Base-by-base conservation (phyloP, 2,888 invertebrate genomes). In the Hylaea fasciaria region DNA sequence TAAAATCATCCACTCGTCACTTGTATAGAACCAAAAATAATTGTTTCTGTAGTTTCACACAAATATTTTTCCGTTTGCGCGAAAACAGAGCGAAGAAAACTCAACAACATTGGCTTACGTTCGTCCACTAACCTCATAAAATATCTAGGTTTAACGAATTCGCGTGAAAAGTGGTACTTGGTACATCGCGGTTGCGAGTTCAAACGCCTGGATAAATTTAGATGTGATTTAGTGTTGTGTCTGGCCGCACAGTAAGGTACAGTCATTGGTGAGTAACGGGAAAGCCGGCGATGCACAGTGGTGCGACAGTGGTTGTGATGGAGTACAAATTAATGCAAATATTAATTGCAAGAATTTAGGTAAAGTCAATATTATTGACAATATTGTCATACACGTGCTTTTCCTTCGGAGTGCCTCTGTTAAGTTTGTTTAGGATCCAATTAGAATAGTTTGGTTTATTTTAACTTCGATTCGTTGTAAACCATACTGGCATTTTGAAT, bases 171-270 rank as follows among this genome's bases (percentile, higher is more conserved):
- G 55, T 66, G 57, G 52, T 43, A 58, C 35, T 58, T 63, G 32
- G 32, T 32, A 56, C 35, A 29, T 35, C 70, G 71, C 68, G 69
- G 69, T 52, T 66, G 66, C 37, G 75, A 62, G 80, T 80, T 80
- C 73, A 71, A 70, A 32, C 48, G 64, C 69, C 67, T 29, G 40
- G 53, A 57, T 51, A 57, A 56, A 51, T 57, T 62, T 70, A 68
- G 32, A 2, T 22, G 22, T 3, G 22, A 22, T 3, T 22, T 22
- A 22, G 64, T 59, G 62, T 63, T 65, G 62, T 57, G 67, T 65
- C 65, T 65, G 64, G 58, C 37, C 55, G 60, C 16, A 54, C 29
- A 51, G 47, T 64, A 62, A 67, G 52, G 60, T 29, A 54, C 29
- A 51, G 47, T 64, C 64, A 67, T 54, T 52, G 45, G 49, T 64